These are phyloP conservation scores for Arbacia lixula DNA, from an alignment of 53 echinoderm and acorn worm genomes.

Conservation along the genomic window DNA sequence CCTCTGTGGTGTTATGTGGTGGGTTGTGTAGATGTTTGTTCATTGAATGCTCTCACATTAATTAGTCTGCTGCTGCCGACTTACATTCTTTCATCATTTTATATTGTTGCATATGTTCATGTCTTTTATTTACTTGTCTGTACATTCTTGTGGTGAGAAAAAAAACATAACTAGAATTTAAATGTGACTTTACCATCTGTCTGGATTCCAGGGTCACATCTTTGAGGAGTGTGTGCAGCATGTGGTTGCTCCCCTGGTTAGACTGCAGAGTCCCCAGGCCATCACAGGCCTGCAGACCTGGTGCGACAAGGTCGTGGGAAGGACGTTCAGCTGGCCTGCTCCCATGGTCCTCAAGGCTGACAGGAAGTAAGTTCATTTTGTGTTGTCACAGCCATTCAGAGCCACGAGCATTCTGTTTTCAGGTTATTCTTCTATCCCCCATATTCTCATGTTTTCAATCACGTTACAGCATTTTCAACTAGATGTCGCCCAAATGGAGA, in stretches of 20 bases:
- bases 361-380: slow-evolving; percentile 64
- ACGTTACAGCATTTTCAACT: too few species aligned
- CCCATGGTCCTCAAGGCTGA: slow-evolving; percentile 76
- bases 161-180: too few species aligned
- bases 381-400: not conserved
- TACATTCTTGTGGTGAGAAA: too few species aligned
- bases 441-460: too few species aligned
- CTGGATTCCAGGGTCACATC: slow-evolving; percentile 66
- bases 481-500: too few species aligned
- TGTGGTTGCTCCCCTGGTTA: slow-evolving; percentile 66
- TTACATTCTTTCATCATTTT: not conserved
- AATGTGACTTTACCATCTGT: too few species aligned
- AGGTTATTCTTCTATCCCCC: too few species aligned
- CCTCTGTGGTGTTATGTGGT: too few species aligned
- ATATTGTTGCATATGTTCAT: not conserved
- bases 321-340: slow-evolving; percentile 77
- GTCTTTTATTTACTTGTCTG: not conserved
- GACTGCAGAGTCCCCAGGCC: slow-evolving; percentile 75
- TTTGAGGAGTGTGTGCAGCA: slow-evolving; percentile 87
- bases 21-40: too few species aligned
- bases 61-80: not conserved
- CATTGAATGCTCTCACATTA: too few species aligned
- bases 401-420: too few species aligned
- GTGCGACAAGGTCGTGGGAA: slow-evolving; percentile 73
- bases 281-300: slow-evolving; percentile 79